These are phyloP conservation scores for Zoanthus gigantus DNA, from an alignment of 92 coral and sea anemone genomes.

Conservation along the genomic window DNA sequence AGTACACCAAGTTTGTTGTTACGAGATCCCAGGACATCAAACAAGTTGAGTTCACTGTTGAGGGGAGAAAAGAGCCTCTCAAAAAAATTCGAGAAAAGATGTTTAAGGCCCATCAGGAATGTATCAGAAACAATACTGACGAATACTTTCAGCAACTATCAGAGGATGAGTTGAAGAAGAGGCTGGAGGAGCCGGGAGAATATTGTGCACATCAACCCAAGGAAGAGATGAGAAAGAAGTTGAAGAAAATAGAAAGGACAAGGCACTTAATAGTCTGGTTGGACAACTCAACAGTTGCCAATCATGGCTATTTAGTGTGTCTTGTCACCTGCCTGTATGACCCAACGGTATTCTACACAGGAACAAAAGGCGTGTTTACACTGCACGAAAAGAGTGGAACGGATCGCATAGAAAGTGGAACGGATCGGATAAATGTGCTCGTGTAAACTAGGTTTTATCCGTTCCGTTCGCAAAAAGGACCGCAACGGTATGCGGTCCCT, in stretches of 20 bases:
- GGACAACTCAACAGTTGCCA: constrained; percentile 36
- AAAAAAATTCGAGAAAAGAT: constrained; percentile 26
- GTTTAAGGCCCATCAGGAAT: constrained; percentile 27
- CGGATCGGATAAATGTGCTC: not conserved
- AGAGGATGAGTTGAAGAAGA: constrained; percentile 13
- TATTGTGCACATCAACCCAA: constrained; percentile 6
- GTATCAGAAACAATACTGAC: constrained; percentile 36
- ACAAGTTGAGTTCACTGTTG: constrained; percentile 19
- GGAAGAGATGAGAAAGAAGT: constrained; percentile 41
- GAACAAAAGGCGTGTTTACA: not conserved
- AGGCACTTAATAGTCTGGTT: constrained; percentile 38
- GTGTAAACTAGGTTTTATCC: not conserved
- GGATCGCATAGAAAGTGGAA: not conserved
- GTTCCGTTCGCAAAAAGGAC: too few species aligned
- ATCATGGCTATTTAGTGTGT: constrained; percentile 63
- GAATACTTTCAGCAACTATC: constrained; percentile 15
- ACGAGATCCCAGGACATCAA: constrained; percentile 7
- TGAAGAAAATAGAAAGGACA: constrained; percentile 42
- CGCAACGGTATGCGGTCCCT: too few species aligned
- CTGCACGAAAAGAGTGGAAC: too few species aligned
- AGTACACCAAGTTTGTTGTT: constrained; percentile 43
- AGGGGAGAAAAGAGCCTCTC: constrained; percentile 60
- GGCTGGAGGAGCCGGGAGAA: constrained; percentile 39
- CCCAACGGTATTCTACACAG: constrained; percentile 52
- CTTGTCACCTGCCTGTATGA: constrained; percentile 52